phyloP scores from a whole-genome alignment of 2,797 vertebrate species.

The Botia kubotai region DNA sequence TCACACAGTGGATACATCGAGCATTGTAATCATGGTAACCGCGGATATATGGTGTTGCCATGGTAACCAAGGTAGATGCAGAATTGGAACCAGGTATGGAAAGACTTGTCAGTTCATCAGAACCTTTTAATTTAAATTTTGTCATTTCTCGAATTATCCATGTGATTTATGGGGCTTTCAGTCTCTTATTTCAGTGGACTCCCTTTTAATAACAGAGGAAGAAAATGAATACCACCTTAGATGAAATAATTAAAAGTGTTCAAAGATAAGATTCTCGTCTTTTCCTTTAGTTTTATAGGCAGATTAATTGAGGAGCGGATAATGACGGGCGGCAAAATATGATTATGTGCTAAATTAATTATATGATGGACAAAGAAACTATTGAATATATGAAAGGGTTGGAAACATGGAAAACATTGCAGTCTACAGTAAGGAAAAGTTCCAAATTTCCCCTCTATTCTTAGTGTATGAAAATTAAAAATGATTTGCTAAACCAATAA shows the following conservation, averaged over 20 bases:
- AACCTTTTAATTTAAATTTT: slow-evolving; percentile 65
- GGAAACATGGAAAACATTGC: too few species aligned
- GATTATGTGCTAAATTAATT: slow-evolving; percentile 50
- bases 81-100: slow-evolving; percentile 46
- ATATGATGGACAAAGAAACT: slow-evolving; percentile 56
- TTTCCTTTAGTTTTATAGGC: slow-evolving; percentile 48
- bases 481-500: neutral
- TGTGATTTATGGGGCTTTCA: slow-evolving; percentile 72
- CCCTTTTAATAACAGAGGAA: slow-evolving; percentile 74
- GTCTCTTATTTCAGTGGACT: slow-evolving; percentile 79
- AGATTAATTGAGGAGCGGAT: slow-evolving; percentile 68
- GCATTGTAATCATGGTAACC: slow-evolving; percentile 39
- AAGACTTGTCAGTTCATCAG: slow-evolving; percentile 42
- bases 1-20: slow-evolving; percentile 22
- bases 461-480: neutral
- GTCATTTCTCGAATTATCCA: slow-evolving; percentile 78
- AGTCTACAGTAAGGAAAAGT: neutral
- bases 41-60: slow-evolving; percentile 55
- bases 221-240: slow-evolving; percentile 74
- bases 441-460: too few species aligned
- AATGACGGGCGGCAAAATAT: slow-evolving; percentile 67
- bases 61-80: slow-evolving; percentile 53
- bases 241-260: slow-evolving; percentile 80
- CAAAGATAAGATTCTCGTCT: slow-evolving; percentile 79
- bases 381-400: neutral